Evolutionary conservation across 1,140 invertebrate genomes (phyloP).

Genomic region (Drosophila guanche): DNA sequence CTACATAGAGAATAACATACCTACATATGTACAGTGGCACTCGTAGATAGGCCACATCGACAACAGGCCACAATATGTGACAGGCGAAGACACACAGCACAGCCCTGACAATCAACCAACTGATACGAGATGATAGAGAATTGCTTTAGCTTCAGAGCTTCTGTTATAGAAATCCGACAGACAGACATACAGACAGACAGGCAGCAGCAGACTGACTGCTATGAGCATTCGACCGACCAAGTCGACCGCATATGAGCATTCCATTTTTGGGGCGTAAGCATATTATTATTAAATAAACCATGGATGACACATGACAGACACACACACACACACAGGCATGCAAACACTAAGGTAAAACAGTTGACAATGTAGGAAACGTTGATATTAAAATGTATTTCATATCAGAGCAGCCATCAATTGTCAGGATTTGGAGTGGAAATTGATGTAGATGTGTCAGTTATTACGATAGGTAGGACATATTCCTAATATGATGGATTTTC

Average conservation of each 20-base stretch:
- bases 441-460: conserved; percentile 3
- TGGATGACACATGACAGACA: conserved; percentile 1
- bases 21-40: not conserved
- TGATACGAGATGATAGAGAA: conserved; percentile 36
- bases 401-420: conserved; percentile 5
- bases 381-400: conserved; percentile 1
- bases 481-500: too few species aligned
- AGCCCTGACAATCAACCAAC: conserved; percentile 31
- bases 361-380: conserved; percentile 10
- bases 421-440: conserved; percentile 12
- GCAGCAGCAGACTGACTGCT: conserved; percentile 3
- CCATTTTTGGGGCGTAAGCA: not conserved
- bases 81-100: not conserved
- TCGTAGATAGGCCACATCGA: conserved; percentile 20
- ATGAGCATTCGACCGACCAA: conserved; percentile 13
- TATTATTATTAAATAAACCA: conserved; percentile 5
- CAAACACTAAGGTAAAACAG: conserved; percentile 8
- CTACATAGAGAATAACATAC: conserved; percentile 3
- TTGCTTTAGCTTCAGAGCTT: conserved; percentile 32
- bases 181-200: not conserved
- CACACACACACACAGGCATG: too few species aligned
- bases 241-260: conserved; percentile 25
- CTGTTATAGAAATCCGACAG: conserved; percentile 20
- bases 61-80: conserved; percentile 10
- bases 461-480: not conserved